A percentile compares a stretch with the other conserved stretches of the same genome.
phyloP scores from a whole-genome alignment of 1,140 invertebrate species.

The Drosophila nannoptera region DNA sequence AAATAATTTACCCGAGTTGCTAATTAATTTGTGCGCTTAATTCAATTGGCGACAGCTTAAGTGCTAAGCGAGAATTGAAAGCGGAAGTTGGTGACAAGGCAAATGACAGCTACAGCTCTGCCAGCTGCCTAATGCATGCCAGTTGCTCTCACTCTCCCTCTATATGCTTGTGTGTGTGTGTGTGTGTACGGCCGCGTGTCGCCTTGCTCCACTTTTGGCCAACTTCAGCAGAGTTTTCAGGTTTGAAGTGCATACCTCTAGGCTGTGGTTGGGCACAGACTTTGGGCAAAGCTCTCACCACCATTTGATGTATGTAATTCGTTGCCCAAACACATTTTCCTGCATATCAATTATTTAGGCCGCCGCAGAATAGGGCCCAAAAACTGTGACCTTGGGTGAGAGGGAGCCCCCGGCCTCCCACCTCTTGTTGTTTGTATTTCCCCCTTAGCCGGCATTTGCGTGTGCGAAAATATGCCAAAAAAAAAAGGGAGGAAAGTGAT shows the following conservation, averaged over 20 bases:
- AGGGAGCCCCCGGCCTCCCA: conserved; percentile 14
- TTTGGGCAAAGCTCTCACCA: background rate
- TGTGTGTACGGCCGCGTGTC: conserved; percentile 10
- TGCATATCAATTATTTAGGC: conserved; percentile 44
- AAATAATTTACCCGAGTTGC: no score
- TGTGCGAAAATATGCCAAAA: conserved; percentile 32
- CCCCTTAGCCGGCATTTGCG: conserved; percentile 10
- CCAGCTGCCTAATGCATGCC: conserved; percentile 4
- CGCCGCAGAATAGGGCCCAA: conserved; percentile 18
- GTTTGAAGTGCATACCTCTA: conserved; percentile 14
- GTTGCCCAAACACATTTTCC: conserved; percentile 5
- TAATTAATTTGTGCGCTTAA: conserved; percentile 21
- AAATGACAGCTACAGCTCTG: conserved; percentile 27
- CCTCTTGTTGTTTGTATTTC: background rate
- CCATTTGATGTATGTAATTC: conserved; percentile 11
- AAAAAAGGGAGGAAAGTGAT: background rate
- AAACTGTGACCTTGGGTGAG: conserved; percentile 47
- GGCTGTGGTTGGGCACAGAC: background rate
- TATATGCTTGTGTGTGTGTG: conserved; percentile 2
- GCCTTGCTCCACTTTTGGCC: conserved; percentile 50
- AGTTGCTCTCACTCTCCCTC: background rate
- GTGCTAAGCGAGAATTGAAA: background rate
- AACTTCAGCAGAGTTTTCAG: conserved; percentile 27
- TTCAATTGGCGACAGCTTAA: conserved; percentile 49
- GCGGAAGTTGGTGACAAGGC: conserved; percentile 13